Percentiles rank a stretch among this genome's conserved stretches.
Conservation (phyloP, 2,113 vertebrate genomes). For the Atlantisia rogersi region DNA sequence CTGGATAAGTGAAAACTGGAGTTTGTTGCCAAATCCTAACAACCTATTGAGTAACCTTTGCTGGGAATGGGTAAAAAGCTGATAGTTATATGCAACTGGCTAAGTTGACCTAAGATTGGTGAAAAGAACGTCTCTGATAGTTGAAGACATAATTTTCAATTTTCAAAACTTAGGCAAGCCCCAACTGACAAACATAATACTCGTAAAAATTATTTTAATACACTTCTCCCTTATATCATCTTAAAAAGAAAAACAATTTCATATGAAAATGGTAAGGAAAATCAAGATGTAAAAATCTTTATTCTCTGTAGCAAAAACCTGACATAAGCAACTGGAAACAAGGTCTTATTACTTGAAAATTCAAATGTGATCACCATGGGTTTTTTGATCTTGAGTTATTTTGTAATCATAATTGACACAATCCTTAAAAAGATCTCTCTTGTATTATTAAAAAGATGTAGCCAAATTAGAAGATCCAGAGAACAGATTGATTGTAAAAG, state of each 20-base stretch:
- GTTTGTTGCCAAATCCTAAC: not conserved
- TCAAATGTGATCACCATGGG: not conserved
- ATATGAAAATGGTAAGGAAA: not conserved
- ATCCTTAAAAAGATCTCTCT: not conserved
- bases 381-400: not conserved
- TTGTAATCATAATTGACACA: not conserved
- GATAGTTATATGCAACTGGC: not conserved
- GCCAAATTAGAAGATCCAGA: conserved; percentile 76
- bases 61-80: not conserved
- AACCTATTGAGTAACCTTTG: not conserved
- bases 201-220: not conserved
- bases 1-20: not conserved
- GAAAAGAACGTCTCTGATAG: not conserved
- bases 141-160: not conserved
- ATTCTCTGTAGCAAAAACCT: not conserved
- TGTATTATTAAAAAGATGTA: conserved; percentile 76
- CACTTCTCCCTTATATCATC: not conserved
- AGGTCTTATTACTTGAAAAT: not conserved
- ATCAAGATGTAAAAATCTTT: not conserved
- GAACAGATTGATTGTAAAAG: conserved; percentile 75
- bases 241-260: not conserved
- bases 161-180: not conserved
- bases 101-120: not conserved
- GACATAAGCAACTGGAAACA: not conserved
- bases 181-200: not conserved